Evolutionary conservation across 2,888 invertebrate genomes (phyloP).

Genomic region (Byasa hedistus): DNA sequence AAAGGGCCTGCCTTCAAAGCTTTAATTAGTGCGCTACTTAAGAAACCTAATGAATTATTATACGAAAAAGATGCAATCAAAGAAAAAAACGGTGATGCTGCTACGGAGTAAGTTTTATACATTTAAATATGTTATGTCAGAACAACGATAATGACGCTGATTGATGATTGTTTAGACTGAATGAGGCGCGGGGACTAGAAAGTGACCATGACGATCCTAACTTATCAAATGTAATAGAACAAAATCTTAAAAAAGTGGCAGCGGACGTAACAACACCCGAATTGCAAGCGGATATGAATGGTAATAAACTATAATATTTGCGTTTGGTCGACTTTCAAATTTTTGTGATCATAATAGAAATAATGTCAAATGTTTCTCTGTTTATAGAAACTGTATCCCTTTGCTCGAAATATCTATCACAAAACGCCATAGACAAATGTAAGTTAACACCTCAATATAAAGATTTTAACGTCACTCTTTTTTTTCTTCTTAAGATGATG

Average conservation of each 20-base stretch:
- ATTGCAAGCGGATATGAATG: slow-evolving; percentile 55
- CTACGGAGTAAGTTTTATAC: slow-evolving; percentile 46
- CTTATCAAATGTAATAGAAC: slow-evolving; percentile 53
- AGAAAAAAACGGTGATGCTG: slow-evolving; percentile 49
- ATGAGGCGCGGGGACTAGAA: slow-evolving; percentile 52
- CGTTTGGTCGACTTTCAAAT: background rate
- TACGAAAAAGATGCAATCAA: slow-evolving; percentile 49
- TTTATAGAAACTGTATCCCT: slow-evolving; percentile 56
- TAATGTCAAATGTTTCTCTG: slow-evolving; percentile 16
- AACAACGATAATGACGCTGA: background rate
- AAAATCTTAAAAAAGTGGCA: slow-evolving; percentile 43
- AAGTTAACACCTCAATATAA: slow-evolving; percentile 39
- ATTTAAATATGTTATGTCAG: background rate
- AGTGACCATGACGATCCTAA: slow-evolving; percentile 60
- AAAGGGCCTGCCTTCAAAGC: slow-evolving; percentile 61
- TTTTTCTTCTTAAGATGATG: background rate
- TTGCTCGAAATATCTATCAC: slow-evolving; percentile 59
- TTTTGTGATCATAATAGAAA: background rate
- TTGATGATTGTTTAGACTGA: slow-evolving; percentile 44
- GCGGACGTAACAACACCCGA: slow-evolving; percentile 44
- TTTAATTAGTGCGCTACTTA: slow-evolving; percentile 50
- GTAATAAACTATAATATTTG: slow-evolving; percentile 37
- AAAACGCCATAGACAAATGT: slow-evolving; percentile 59
- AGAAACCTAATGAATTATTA: slow-evolving; percentile 44
- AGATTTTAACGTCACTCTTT: background rate